Evolutionary conservation across 2,888 invertebrate genomes (phyloP), one percentile per base, ranked within the genome.

Genomic region (Limulus polyphemus): DNA sequence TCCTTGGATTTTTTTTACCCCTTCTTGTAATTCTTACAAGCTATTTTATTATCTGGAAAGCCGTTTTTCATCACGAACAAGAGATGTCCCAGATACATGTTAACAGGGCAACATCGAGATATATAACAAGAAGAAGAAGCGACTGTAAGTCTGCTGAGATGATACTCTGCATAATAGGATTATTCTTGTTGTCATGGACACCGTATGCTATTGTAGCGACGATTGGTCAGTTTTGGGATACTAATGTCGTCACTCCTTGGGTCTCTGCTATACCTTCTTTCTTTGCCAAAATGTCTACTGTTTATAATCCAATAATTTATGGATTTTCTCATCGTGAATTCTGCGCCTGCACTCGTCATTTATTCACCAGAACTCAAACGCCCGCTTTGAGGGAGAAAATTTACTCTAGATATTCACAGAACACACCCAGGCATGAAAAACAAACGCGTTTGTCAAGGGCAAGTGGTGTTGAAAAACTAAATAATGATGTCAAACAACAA

Each of bases 101-200:
- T 4, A 65, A 61, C 47, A 50, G 14, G 0, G 51, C 1, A n/a
- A 50, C 13, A 7, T 50, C 83, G 81, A 32, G 3, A 2, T 32
- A 32, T 7, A 7, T 32, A 32, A 70, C 65, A 55, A 46, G 61
- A 47, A 70, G 65, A 55, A 46, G 61, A 47, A 62, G 57, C 50
- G 88, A 88, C 76, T 75, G 85, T 50, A 84, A 84, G 74, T 76
- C 88, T 57, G 84, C 87, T 0, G 77, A 81, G 61, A 80, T 86
- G 62, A 84, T 87, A 14, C 81, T 86, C 62, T 80, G 81, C 47
- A 83, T 88, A 0, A 84, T 88, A 64, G 81, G 81, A 0, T 73
- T 88, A 67, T 90, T 89, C 82, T 84, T 88, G 72, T 71, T 84
- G 11, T 84, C 89, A 0, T 90, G 90, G 90, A 86, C 87, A 0